phyloP scores from a whole-genome alignment of 35 echinoderm and acorn worm genomes.

The Heliocidaris erythrogramma region DNA sequence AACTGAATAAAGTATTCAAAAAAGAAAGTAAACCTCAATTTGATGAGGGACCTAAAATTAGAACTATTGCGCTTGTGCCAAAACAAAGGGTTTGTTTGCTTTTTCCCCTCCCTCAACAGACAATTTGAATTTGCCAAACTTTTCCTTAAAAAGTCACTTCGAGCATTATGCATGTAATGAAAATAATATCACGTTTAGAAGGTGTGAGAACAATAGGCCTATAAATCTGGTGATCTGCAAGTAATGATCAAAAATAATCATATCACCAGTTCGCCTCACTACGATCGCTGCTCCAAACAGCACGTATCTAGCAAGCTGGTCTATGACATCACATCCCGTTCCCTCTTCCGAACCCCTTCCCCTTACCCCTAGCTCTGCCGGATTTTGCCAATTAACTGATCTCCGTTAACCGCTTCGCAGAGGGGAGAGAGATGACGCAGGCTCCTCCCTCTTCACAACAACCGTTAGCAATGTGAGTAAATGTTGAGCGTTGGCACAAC shows the following conservation, averaged over 20 bases:
- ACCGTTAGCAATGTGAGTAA: not conserved
- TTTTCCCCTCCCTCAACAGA: not conserved
- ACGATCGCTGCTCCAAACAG: not conserved
- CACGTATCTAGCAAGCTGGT: not conserved
- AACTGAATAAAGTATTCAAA: not conserved
- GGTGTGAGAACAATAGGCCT: not conserved
- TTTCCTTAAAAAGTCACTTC: not conserved
- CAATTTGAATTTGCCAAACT: not conserved
- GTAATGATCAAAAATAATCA: not conserved
- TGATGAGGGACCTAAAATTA: not conserved
- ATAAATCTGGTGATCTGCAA: not conserved
- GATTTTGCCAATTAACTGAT: slow-evolving; percentile 42
- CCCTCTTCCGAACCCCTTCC: slow-evolving; percentile 36
- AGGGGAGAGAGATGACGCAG: not conserved
- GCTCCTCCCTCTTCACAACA: not conserved
- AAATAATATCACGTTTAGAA: not conserved
- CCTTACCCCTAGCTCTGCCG: not conserved
- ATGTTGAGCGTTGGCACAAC: not conserved
- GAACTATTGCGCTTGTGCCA: not conserved
- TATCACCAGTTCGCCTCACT: not conserved
- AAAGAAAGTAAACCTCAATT: not conserved
- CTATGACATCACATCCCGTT: slow-evolving; percentile 37
- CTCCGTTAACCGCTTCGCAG: slow-evolving; percentile 18
- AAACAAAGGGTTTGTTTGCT: not conserved
- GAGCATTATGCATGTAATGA: not conserved